Base-by-base conservation (phyloP, 2,888 invertebrate genomes). In the Latrodectus elegans region DNA sequence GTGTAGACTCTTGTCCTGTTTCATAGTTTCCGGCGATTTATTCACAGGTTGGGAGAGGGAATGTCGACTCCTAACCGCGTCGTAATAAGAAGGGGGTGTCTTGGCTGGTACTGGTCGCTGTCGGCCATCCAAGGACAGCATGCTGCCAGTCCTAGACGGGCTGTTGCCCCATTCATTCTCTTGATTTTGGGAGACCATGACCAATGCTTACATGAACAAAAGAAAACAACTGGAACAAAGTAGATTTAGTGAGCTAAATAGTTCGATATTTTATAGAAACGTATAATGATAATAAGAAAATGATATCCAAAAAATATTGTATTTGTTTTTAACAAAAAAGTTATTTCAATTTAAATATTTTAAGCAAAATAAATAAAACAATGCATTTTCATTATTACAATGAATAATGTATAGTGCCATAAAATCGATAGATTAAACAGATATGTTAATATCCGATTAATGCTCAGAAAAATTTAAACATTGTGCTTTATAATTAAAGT, bases 61-160 rank as follows among this genome's bases (percentile, higher is more conserved):
- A 49, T 88, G 88, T 12, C 88, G 71, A 49, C 84, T 84, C 6
- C 88, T 65, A 4, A 88, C 88, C 8, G 88, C 88, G 26, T 88
- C 88, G 60, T 84, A 88, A 26, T 88, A 88, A n/a, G 88, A 88
- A 6, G 88, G 88, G 0, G 84, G 88, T 0, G 88, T 83, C 53
- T 78, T 82, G n/a, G 67, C 75, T 22, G 83, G 55, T 9, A 72
- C 52, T 6, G 82, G 87, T 1, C 84, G 84, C 64, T 83, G 88
- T 2, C 88, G n/a, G 53, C 83, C 78, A 55, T 88, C 88, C 60
- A 88, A 72, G 10, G 88, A 88, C 70, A 88, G 78, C 67, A 83
- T 74, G 55, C 88, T 84, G 8, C 88, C 88, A 0, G 79, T 67
- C 10, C 83, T 11, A 12, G 79, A 78, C 1, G 79, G 79, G 9